These are phyloP conservation scores for Brachyistius frenatus DNA, from an alignment of 2,113 vertebrate species.

Conservation along the genomic window DNA sequence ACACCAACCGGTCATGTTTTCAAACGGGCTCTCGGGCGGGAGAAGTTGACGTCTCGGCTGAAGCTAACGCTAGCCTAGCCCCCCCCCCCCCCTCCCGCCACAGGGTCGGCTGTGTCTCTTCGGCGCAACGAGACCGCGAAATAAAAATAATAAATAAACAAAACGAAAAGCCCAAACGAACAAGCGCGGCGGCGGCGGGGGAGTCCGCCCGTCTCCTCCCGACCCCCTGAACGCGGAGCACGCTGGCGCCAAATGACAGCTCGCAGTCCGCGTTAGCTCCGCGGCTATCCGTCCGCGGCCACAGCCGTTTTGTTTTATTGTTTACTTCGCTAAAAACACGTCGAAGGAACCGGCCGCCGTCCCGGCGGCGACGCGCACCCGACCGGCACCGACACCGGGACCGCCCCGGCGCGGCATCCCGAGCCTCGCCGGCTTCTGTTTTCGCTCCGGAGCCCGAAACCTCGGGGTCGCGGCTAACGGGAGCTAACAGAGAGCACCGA, in stretches of 20 bases:
- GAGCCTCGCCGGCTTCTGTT: neutral
- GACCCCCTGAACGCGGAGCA: neutral
- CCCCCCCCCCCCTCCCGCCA: neutral
- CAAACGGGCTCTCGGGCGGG: conserved; percentile 76
- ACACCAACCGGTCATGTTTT: conserved; percentile 54
- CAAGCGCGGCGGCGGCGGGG: neutral
- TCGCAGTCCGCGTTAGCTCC: conserved; percentile 42
- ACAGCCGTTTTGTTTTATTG: conserved; percentile 45
- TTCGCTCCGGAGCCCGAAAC: neutral
- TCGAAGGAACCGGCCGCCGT: neutral
- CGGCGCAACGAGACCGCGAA: too few species aligned
- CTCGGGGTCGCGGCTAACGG: conserved; percentile 48
- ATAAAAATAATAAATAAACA: too few species aligned
- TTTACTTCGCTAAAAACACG: conserved; percentile 45
- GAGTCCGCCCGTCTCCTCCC: neutral
- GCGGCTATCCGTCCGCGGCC: conserved; percentile 36
- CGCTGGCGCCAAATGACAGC: conserved; percentile 45
- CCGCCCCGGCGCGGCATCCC: accelerated
- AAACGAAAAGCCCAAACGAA: too few species aligned
- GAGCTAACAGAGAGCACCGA: conserved; percentile 13
- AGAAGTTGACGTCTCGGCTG: conserved; percentile 67
- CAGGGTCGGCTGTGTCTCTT: neutral
- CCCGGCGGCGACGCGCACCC: accelerated
- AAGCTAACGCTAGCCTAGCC: conserved; percentile 69
- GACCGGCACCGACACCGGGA: neutral